These are phyloP conservation scores for Nephrotoma guestfalica DNA, from an alignment of 2,888 invertebrate genomes.

Conservation along the genomic window DNA sequence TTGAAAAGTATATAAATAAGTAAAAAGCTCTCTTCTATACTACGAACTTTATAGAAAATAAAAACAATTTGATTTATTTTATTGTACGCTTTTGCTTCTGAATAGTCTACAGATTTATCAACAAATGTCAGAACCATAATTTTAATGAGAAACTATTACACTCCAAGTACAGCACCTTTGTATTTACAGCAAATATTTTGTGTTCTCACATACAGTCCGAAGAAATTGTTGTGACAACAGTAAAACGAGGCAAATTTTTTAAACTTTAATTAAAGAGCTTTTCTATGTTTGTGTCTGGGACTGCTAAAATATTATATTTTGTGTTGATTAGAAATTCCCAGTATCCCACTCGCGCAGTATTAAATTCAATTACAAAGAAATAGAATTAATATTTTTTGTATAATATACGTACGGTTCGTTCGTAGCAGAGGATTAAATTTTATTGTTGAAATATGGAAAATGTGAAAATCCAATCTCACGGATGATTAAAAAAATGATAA, in stretches of 20 bases:
- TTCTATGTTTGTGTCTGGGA: background rate
- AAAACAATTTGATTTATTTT: background rate
- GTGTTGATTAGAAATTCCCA: background rate
- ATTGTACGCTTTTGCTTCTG: background rate
- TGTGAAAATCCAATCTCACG: background rate
- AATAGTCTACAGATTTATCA: background rate
- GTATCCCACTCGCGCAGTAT: background rate
- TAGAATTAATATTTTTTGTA: background rate
- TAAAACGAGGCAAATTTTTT: background rate
- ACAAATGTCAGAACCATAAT: background rate
- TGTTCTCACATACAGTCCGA: too few relatives aligned
- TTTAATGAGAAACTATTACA: background rate
- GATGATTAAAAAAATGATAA: background rate
- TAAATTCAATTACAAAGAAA: background rate
- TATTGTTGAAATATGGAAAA: background rate
- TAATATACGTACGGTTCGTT: background rate
- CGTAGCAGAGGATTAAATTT: background rate
- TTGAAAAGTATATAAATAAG: background rate
- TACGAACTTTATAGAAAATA: background rate
- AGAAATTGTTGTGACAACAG: background rate
- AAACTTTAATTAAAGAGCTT: background rate
- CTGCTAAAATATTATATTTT: background rate
- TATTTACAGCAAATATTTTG: too few relatives aligned
- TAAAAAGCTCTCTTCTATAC: background rate
- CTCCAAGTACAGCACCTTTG: background rate